Evolutionary conservation across 2,113 vertebrate genomes (phyloP), one percentile per base, ranked within the genome.

Genomic region (Micronycteris hirsuta): DNA sequence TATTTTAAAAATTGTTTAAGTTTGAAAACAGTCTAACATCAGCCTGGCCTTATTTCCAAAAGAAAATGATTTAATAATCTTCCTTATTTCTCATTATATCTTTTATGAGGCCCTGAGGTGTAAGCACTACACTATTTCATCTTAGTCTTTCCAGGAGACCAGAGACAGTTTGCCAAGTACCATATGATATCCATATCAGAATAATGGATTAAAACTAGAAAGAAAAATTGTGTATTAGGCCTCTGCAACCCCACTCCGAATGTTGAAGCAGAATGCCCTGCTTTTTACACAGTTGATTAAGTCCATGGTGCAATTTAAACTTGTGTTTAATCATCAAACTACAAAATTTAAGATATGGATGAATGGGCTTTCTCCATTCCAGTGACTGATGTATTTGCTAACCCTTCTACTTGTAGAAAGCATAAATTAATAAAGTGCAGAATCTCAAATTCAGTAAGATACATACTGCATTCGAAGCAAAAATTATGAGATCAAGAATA

Each of bases 401-500:
- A 96, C 77, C 58, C 77, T 74, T 93, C 36, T 86, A 38, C 70
- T 96, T 93, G 82, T 74, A 96, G 67, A 77, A 63, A 95, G 94
- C 87, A 92, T 95, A 85, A 71, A 92, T 96, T 95, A 96, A 22
- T 94, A 67, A 93, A 91, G 43, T 65, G 33, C 82, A 74, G 77
- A 86, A 83, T 90, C 71, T 94, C 82, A 41, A 45, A 86, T 96
- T 92, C 82, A 36, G 54, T 58, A 74, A 78, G 77, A 49, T 91
- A 68, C 28, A 90, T 84, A 13, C 36, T 92, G 24, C 67, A 85
- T 58, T 85, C 67, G 78, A 96, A 95, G 95, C 73, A 92, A 92
- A 89, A 95, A 96, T 91, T 91, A 95, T 28, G 71, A 97, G 71
- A 97, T 95, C 91, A 96, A 89, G 93, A 84, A 91, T 96, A 96